phyloP scores from a whole-genome alignment of 2,888 invertebrate genomes.

The Proisotoma minuta region DNA sequence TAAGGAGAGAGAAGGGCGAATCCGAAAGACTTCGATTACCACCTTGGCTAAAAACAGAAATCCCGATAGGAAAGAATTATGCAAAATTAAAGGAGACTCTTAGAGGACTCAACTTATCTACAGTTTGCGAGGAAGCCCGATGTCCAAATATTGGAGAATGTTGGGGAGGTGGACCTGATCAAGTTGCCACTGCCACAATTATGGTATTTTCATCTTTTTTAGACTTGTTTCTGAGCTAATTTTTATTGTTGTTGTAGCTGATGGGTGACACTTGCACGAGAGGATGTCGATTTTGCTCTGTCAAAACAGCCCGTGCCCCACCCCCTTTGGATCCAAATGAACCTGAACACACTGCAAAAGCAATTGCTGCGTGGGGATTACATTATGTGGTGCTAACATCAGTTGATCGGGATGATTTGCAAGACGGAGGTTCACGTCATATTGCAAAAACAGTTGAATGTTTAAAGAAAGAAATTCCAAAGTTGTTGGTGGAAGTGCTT shows the following conservation, averaged over 20 bases:
- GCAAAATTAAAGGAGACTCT: constrained; percentile 77
- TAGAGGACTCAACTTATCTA: constrained; percentile 78
- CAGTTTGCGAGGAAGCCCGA: constrained; percentile 94
- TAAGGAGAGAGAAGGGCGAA: constrained; percentile 74
- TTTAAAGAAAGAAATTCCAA: constrained; percentile 60
- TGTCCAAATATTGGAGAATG: constrained; percentile 99
- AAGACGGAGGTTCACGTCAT: constrained; percentile 90
- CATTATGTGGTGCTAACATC: constrained; percentile 97
- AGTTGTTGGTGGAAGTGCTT: constrained; percentile 79
- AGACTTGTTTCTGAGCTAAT: not conserved
- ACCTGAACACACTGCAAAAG: constrained; percentile 85
- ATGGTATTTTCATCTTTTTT: constrained; percentile 64
- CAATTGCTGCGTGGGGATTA: constrained; percentile 89
- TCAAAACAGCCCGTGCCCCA: constrained; percentile 88
- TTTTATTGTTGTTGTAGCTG: constrained; percentile 58
- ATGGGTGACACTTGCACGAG: constrained; percentile 99
- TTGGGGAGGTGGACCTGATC: constrained; percentile 92
- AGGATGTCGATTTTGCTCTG: constrained; percentile 96
- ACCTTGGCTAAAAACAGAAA: constrained; percentile 91
- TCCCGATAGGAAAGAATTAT: constrained; percentile 85
- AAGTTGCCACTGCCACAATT: constrained; percentile 97
- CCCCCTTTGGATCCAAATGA: constrained; percentile 84
- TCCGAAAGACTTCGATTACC: constrained; percentile 75
- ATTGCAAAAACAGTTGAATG: constrained; percentile 85
- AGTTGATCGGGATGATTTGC: constrained; percentile 92